Percentiles rank a stretch among this genome's conserved stretches.
These are phyloP conservation scores for Epizoanthus scotinus DNA, from an alignment of 92 coral and sea anemone genomes.

Conservation along the genomic window DNA sequence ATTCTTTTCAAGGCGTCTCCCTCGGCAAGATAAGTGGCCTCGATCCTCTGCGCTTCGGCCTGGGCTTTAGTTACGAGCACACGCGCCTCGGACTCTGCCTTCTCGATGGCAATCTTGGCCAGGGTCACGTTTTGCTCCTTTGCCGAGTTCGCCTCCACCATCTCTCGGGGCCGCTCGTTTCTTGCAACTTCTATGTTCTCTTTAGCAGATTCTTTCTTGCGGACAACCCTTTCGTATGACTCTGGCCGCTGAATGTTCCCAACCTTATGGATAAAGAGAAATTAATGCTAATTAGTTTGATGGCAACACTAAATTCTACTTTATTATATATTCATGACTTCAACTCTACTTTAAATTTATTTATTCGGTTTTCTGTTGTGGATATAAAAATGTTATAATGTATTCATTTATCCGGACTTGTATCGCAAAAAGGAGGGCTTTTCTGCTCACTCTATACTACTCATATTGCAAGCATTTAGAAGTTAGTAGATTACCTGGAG, in stretches of 20 bases:
- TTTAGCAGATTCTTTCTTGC: slow-evolving; percentile 38
- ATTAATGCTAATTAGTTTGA: too few species aligned
- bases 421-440: too few species aligned
- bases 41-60: slow-evolving; percentile 23
- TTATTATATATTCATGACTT: too few species aligned
- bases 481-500: slow-evolving; percentile 20
- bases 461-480: background rate
- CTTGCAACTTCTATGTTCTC: slow-evolving; percentile 25
- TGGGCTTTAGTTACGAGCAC: slow-evolving; percentile 19
- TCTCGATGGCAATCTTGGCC: slow-evolving; percentile 36
- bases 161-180: slow-evolving; percentile 32
- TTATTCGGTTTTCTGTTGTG: too few species aligned
- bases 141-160: slow-evolving; percentile 26
- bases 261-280: slow-evolving; percentile 4
- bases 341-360: too few species aligned
- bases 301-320: too few species aligned
- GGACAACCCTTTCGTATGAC: slow-evolving; percentile 36
- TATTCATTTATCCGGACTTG: too few species aligned
- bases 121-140: slow-evolving; percentile 31
- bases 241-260: slow-evolving; percentile 41
- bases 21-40: slow-evolving; percentile 23
- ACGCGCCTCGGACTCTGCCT: slow-evolving; percentile 39
- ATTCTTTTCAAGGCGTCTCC: slow-evolving; percentile 21
- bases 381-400: too few species aligned
- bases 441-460: too few species aligned